Base-by-base conservation (phyloP, 2,888 invertebrate genomes). In the Chromoteleia sp. region DNA sequence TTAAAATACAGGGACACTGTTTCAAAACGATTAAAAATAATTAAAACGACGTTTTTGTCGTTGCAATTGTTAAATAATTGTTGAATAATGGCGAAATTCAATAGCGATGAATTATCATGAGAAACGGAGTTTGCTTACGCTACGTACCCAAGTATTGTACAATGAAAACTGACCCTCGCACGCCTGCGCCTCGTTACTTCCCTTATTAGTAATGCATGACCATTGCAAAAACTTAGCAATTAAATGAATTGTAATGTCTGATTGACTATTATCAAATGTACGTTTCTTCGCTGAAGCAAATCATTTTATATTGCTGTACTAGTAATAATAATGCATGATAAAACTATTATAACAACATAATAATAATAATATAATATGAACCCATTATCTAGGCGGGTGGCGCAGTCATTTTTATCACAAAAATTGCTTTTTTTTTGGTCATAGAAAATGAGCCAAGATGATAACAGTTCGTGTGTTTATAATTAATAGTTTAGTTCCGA, bases 121-220 rank as follows among this genome's bases (percentile, higher is more conserved):
- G 54, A 74, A 74, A 45, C 52, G 7, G 41, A 56, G 21, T 15
- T 41, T 12, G 52, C 30, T 52, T 30, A n/a, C n/a, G n/a, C n/a
- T n/a, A n/a, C n/a, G n/a, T n/a, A n/a, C n/a, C n/a, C 12, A 54
- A 52, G 43, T 52, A 54, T 74, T 48, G 74, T 58, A 65, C 63
- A 77, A 70, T 50, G 29, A 77, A 63, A 63, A 54, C 45, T 73
- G 78, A 78, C 78, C 78, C 78, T 73, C 71, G 63, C 39, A 67
- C 71, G 78, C 71, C 67, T 73, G 73, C 71, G 52, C 73, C 43
- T n/a, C 10, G n/a, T n/a, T 43, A 58, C 52, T 77, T 63, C 68
- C 63, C 63, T 78, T 63, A 63, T 78, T n/a, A n/a, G n/a, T 63
- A 39, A 70, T 63, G 71, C 70, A 63, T 29, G 70, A 39, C 45